Evolutionary conservation across 2,113 vertebrate genomes (phyloP).

Genomic region (Tychaedon coryphoeus): DNA sequence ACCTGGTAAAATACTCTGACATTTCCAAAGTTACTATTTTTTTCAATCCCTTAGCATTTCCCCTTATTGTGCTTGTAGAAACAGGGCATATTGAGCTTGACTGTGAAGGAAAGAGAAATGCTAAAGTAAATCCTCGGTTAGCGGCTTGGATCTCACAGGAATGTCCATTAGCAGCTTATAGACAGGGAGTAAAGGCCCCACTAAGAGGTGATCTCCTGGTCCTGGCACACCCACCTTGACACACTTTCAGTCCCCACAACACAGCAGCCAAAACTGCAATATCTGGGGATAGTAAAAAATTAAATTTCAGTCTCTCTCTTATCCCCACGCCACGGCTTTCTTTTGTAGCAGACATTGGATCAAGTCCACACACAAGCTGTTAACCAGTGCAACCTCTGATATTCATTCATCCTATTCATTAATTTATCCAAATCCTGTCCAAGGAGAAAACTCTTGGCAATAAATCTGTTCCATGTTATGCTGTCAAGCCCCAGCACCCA

Average conservation of each 20-base stretch:
- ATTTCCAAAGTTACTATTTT: neutral
- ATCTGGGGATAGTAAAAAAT: neutral
- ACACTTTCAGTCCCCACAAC: neutral
- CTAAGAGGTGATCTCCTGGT: neutral
- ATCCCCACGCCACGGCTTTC: neutral
- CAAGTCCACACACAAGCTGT: neutral
- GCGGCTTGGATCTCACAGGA: neutral
- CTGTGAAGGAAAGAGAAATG: neutral
- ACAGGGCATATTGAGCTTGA: neutral
- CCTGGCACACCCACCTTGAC: neutral
- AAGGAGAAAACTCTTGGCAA: neutral
- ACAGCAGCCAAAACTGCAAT: neutral
- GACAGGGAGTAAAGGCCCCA: neutral
- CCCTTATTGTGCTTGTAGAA: neutral
- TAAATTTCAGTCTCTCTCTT: neutral
- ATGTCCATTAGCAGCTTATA: neutral
- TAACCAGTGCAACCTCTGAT: neutral
- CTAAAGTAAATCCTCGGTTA: neutral
- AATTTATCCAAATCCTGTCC: neutral
- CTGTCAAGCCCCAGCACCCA: neutral
- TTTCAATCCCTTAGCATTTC: neutral
- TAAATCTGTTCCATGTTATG: rapidly evolving
- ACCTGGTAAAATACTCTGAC: neutral
- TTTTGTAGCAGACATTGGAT: neutral
- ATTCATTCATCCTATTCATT: neutral